Percentiles rank a stretch among this genome's conserved stretches.
phyloP scores from a whole-genome alignment of 2,113 vertebrate species.

The Edolisoma coerulescens region DNA sequence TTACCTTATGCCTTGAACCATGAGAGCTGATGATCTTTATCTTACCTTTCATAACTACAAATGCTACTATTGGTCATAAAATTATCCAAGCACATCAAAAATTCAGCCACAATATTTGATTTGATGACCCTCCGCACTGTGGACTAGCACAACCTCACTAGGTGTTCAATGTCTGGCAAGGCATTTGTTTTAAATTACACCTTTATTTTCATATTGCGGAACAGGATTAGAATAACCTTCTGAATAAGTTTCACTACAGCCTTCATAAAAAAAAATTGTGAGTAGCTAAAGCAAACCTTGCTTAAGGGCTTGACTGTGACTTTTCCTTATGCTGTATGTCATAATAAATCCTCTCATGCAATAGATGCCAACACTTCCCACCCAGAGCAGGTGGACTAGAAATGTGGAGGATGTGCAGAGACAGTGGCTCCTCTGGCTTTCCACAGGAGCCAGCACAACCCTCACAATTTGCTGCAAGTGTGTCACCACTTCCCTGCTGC shows the following conservation, averaged over 20 bases:
- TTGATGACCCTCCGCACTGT: constrained; percentile 28
- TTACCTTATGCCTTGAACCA: constrained; percentile 42
- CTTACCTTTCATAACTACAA: constrained; percentile 46
- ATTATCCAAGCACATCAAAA: constrained; percentile 39
- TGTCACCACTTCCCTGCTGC: neutral
- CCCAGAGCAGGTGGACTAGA: neutral
- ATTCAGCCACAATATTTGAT: constrained; percentile 36
- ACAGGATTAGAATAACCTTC: constrained; percentile 29
- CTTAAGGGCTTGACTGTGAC: neutral
- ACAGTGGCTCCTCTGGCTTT: neutral
- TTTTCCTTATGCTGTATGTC: neutral
- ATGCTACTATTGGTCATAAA: constrained; percentile 41
- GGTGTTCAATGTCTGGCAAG: neutral
- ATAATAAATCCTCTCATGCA: neutral
- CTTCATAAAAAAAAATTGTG: neutral
- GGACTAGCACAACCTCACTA: neutral
- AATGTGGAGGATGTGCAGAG: neutral
- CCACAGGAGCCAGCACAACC: neutral
- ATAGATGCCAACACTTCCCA: neutral
- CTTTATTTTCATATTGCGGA: neutral
- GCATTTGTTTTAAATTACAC: constrained; percentile 33
- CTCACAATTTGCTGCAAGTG: neutral
- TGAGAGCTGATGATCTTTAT: constrained; percentile 45
- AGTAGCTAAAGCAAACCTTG: neutral
- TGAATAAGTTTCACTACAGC: neutral